Base-by-base conservation (phyloP, 2,797 vertebrate genomes). In the Tolypeutes matacus region DNA sequence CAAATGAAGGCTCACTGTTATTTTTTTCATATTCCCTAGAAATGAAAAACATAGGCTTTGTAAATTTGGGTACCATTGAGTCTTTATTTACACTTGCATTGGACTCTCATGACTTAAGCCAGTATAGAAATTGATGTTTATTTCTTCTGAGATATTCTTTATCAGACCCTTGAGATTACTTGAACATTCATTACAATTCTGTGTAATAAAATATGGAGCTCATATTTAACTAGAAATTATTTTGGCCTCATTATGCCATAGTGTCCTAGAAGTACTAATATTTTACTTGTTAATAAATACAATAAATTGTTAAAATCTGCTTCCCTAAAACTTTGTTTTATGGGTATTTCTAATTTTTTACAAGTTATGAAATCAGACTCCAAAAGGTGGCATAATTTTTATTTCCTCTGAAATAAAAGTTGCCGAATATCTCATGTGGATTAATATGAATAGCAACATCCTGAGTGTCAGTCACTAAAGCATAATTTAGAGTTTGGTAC, bases 151-250 rank as follows among this genome's bases (percentile, higher is more conserved):
- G 60, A 84, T n/a, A 20, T 17, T 80, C 20, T 78, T 56, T 72
- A 62, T 46, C 15, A 85, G 29, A 53, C 25, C 18, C 67, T 83
- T 92, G 31, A 9, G n/a, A 72, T 46, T 81, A 70, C 56, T 75
- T 87, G 49, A 83, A 76, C 29, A 11, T 73, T 95, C 75, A 77
- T 70, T 56, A 23, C 7, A 64, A 84, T 49, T 77, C 14, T 18
- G 36, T 91, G 0, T 69, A 77, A 31, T 89, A 80, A 86, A 95
- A 82, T 65, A 64, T 21, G 42, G 1, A 92, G 36, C 46, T 95
- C 34, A 93, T 29, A 51, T 67, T 95, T 77, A 85, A 89, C 8
- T 83, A 88, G 89, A 88, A 92, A 58, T 76, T 34, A 89, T 65
- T 89, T 89, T 92, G 72, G 11, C 53, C 65, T 94, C 29, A 56